A percentile compares a stretch with the other conserved stretches of the same genome.
Evolutionary conservation across 2,888 invertebrate genomes (phyloP).

Genomic region (Tridacna gigas): DNA sequence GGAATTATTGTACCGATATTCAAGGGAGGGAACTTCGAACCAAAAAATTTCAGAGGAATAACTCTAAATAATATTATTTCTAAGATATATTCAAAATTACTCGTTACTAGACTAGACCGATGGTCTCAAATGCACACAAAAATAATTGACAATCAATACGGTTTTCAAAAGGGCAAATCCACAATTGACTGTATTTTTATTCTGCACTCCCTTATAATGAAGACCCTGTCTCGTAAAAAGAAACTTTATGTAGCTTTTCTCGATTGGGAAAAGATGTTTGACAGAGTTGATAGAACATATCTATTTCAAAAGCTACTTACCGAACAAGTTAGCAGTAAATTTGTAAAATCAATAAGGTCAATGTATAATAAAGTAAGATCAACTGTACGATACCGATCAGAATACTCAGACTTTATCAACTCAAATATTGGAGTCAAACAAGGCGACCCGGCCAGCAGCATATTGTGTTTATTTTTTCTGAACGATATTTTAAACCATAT

Average conservation of each 20-base stretch:
- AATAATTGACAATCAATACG: conserved; percentile 10
- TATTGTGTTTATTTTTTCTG: too few species aligned
- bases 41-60: neutral
- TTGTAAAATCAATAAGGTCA: too few species aligned
- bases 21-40: conserved; percentile 7
- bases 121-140: neutral
- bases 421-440: too few species aligned
- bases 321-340: too few species aligned
- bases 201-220: conserved; percentile 6
- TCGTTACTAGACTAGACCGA: neutral
- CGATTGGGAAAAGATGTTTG: conserved; percentile 16
- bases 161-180: conserved; percentile 5
- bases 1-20: conserved; percentile 10
- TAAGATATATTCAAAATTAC: conserved; percentile 19
- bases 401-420: too few species aligned
- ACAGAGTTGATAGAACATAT: conserved; percentile 4
- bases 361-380: too few species aligned
- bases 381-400: too few species aligned
- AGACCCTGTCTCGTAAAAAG: conserved; percentile 7
- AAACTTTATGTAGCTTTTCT: conserved; percentile 15
- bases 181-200: conserved; percentile 1
- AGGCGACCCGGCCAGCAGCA: too few species aligned
- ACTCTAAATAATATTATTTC: conserved; percentile 9
- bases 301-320: conserved; percentile 2
- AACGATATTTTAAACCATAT: too few species aligned